Evolutionary conservation across 2,797 vertebrate genomes (phyloP), one percentile per base, ranked within the genome.

Genomic region (Hapalemur alaotrensis): DNA sequence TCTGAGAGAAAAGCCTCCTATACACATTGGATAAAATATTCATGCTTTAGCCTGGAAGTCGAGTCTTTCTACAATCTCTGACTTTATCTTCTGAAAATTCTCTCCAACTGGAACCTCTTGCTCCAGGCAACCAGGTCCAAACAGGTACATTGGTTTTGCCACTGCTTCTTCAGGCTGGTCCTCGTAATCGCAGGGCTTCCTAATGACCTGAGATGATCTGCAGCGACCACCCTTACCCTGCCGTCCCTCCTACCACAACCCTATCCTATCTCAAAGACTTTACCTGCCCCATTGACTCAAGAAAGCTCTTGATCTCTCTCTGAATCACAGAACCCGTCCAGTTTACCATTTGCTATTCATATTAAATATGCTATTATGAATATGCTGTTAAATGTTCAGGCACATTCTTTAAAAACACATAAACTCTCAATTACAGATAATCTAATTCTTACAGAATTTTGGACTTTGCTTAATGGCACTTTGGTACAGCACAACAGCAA

Each of bases 31-130:
- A 52, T 92, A 82, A 96, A 96, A 92, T 18, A 89, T 18, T 80
- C 59, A 76, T 22, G 70, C 75, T 32, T 75, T 35, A 63, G 25
- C 52, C 78, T 38, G 5, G 46, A 86, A 63, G 63, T 50, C 75
- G 83, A 87, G 79, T 65, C 85, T 93, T 91, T 78, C 72, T 85
- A 79, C 41, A 79, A 61, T 61, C 32, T 75, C 82, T 41, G 79
- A 75, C 63, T 85, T 69, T 18, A 89, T 73, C 83, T 97, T 95
- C 46, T 38, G 69, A 81, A 90, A 94, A 87, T 46, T 89, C 70
- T 93, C 32, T 38, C 61, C 41, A 11, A 41, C 46, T 50, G 8
- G 61, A 92, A 94, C 65, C 30, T 93, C 54, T 73, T 87, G 59
- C 67, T 43, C 46, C 35, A 89, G 88, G 73, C 63, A 78, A 80